Evolutionary conservation across 2,113 vertebrate genomes (phyloP).

Genomic region (Sphaerodactylus townsendi): DNA sequence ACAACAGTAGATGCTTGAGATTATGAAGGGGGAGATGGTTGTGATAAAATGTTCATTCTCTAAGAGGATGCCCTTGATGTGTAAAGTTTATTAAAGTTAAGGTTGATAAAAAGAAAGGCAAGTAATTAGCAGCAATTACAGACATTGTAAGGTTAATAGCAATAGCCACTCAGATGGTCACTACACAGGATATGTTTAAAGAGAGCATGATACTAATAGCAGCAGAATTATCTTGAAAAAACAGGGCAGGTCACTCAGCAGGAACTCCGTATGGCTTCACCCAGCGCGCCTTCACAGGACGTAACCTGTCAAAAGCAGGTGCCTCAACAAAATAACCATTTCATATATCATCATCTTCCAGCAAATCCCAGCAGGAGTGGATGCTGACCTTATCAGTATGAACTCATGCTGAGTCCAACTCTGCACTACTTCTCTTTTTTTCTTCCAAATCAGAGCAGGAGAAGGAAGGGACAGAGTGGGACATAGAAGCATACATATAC

Average conservation of each 20-base stretch:
- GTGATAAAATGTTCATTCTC: no score
- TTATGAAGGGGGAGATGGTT: not conserved
- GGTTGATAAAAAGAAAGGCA: no score
- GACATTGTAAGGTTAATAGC: not conserved
- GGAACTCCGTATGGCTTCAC: constrained; percentile 16
- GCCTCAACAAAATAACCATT: constrained; percentile 61
- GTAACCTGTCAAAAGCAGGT: constrained; percentile 47
- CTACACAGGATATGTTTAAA: not conserved
- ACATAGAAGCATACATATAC: constrained; percentile 46
- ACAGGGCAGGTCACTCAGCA: constrained; percentile 1
- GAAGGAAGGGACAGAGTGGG: constrained; percentile 13
- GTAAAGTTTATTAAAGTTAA: no score
- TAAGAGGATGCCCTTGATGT: no score
- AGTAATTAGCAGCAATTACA: not conserved
- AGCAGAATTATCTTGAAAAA: not conserved
- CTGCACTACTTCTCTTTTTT: constrained; percentile 50
- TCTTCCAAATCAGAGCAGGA: constrained; percentile 38
- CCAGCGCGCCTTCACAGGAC: not conserved
- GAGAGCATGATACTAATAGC: not conserved
- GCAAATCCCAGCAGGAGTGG: constrained; percentile 66
- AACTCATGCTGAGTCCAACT: constrained; percentile 64
- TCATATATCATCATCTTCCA: constrained; percentile 59
- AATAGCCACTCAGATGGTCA: not conserved
- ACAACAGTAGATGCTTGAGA: not conserved
- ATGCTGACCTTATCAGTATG: constrained; percentile 62